Evolutionary conservation across 2,113 vertebrate species (phyloP), one percentile per base, ranked within the genome.

Genomic region (Grammomys surdaster): DNA sequence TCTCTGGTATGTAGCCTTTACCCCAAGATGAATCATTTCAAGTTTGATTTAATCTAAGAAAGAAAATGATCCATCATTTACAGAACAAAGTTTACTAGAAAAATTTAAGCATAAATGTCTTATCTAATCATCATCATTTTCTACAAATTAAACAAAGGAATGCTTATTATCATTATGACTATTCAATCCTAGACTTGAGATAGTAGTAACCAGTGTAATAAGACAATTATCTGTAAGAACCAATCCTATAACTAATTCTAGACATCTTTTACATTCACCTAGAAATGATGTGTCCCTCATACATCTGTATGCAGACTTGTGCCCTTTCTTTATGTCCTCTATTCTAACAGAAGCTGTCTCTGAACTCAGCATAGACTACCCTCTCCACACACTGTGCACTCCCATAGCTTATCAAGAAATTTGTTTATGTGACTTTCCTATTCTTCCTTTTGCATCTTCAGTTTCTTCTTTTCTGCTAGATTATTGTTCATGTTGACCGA

Each of bases 381-480:
- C 43, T 48, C 33, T 67, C 73, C 65, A 69, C 13, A 81, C 43
- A 36, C 22, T 76, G 46, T 60, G 22, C 3, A 17, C 33, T 60
- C 26, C 82, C 43, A 9, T 48, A 33, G 5, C 10, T 67, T 78
- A 13, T 56, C 43, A 82, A 86, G 14, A 78, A 54, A 43, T 80
- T 90, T 33, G 36, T 28, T 91, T 17, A 76, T 48, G 54, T 5
- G 70, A 36, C 11, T 73, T 86, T 65, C 7, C 20, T 81, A 70
- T 36, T 85, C 36, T 77, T 43, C 60, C 10, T 24, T 8, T 12
- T 91, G 24, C 3, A 63, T 60, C 78, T 81, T 86, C 89, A 24
- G 86, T 86, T 93, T 89, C n/a, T 89, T 78, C 54, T 43, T 89
- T 94, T 81, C 51, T 94, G 31, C 11, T 78, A 28, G 20, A 43